phyloP scores from a whole-genome alignment of 2,888 invertebrate genomes.

The Aproaerema taeniolella region DNA sequence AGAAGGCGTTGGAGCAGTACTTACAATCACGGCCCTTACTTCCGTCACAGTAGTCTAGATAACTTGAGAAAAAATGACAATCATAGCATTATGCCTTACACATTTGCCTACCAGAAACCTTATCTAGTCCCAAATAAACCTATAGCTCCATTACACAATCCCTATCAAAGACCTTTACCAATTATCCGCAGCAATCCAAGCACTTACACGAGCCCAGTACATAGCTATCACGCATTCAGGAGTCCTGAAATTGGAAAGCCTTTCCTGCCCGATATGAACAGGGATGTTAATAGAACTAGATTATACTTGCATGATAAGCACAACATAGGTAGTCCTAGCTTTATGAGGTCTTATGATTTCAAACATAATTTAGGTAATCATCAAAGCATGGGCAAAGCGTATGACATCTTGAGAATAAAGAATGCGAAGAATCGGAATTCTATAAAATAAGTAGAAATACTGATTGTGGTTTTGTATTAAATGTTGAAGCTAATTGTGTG shows the following conservation, averaged over 20 bases:
- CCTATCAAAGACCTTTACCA: slow-evolving; percentile 43
- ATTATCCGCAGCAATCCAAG: too few species aligned
- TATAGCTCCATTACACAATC: slow-evolving; percentile 28
- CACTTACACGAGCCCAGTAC: slow-evolving; percentile 31
- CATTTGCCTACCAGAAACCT: slow-evolving; percentile 38
- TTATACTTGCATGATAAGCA: slow-evolving; percentile 38
- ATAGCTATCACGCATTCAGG: background rate
- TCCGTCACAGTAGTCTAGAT: background rate
- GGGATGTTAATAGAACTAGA: slow-evolving; percentile 23
- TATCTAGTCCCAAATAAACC: slow-evolving; percentile 17
- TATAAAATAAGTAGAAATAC: too few species aligned
- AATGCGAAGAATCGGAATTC: too few species aligned
- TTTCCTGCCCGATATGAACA: slow-evolving; percentile 9
- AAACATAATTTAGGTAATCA: too few species aligned
- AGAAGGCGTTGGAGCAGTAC: background rate
- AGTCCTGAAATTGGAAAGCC: too few species aligned
- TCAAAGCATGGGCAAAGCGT: too few species aligned
- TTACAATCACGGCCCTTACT: background rate
- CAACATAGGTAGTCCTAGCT: too few species aligned
- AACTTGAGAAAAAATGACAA: slow-evolving; percentile 24
- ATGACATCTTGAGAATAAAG: too few species aligned
- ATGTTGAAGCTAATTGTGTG: too few species aligned
- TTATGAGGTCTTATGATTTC: too few species aligned
- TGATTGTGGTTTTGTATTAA: too few species aligned
- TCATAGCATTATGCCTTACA: slow-evolving; percentile 34